phyloP scores from a whole-genome alignment of 2,888 invertebrate species.

The Tetanocera ferruginea region DNA sequence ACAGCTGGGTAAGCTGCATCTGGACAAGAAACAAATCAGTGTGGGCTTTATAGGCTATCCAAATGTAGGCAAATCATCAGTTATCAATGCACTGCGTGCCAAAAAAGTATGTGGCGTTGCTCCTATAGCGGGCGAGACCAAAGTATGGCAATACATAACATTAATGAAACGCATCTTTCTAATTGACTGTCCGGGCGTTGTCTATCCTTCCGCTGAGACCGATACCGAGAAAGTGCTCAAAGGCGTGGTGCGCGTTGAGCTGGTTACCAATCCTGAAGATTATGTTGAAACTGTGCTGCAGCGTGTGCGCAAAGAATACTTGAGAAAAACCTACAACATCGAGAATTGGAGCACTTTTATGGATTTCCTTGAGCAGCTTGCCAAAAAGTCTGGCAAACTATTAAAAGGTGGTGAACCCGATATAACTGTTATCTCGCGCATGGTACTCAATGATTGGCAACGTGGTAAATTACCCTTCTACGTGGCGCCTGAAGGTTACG shows the following conservation, averaged over 20 bases:
- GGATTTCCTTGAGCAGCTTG: constrained; percentile 93
- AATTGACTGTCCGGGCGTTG: constrained; percentile 99
- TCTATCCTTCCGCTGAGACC: constrained; percentile 96
- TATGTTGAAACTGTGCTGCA: constrained; percentile 90
- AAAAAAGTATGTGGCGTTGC: constrained; percentile 99
- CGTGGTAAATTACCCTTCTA: constrained; percentile 97
- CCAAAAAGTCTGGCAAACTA: constrained; percentile 88
- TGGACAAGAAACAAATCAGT: constrained; percentile 98
- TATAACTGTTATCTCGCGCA: constrained; percentile 86
- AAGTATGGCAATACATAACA: constrained; percentile 99
- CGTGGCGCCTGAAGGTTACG: constrained; percentile 87
- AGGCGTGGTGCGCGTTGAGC: constrained; percentile 96
- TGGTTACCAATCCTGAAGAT: constrained; percentile 94
- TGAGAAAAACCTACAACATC: constrained; percentile 91
- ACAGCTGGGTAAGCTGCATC: constrained; percentile 94
- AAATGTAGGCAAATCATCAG: constrained; percentile 98
- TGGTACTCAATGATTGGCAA: constrained; percentile 99
- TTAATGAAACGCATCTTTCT: constrained; percentile 96
- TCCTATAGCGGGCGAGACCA: constrained; percentile 97
- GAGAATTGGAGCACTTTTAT: constrained; percentile 83
- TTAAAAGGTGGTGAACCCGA: constrained; percentile 98
- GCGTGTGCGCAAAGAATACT: constrained; percentile 89
- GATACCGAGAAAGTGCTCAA: constrained; percentile 96
- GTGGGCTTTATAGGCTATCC: constrained; percentile 99
- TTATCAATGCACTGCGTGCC: constrained; percentile 95